These are phyloP conservation scores for Phengaris alcon DNA, from an alignment of 2,888 invertebrate species.

Conservation along the genomic window DNA sequence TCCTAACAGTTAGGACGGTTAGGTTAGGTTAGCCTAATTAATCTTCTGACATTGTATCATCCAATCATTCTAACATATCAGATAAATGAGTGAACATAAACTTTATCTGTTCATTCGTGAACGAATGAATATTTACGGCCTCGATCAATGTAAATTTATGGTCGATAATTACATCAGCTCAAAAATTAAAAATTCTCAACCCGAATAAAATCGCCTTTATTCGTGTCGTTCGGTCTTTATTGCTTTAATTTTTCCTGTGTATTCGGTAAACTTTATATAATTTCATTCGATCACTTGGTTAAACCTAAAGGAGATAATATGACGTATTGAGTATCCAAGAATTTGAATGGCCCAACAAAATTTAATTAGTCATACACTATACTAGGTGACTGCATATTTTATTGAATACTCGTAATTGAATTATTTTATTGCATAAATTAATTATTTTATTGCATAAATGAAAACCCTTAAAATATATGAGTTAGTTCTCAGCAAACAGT, in stretches of 20 bases:
- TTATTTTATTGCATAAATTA: no score
- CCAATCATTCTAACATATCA: background rate
- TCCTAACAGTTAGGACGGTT: background rate
- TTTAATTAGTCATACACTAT: no score
- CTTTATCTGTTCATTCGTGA: background rate
- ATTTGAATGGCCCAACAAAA: no score
- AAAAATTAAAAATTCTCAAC: conserved; percentile 20
- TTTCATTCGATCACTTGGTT: background rate
- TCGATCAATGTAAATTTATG: conserved; percentile 16
- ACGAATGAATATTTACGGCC: conserved; percentile 2
- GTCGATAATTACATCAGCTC: conserved; percentile 15
- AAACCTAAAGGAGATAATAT: no score
- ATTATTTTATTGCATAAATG: no score
- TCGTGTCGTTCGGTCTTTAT: conserved; percentile 7
- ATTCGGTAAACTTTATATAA: background rate
- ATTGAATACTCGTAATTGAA: no score
- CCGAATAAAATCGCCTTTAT: conserved; percentile 15
- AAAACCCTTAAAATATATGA: no score
- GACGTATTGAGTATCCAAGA: no score
- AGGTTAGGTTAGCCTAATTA: no score
- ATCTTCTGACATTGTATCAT: background rate
- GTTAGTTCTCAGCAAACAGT: no score
- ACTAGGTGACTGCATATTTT: no score
- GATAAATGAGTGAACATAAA: conserved; percentile 2
- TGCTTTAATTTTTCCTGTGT: conserved; percentile 6